Conservation (phyloP, 2,888 invertebrate species). For the Apamea crenata region DNA sequence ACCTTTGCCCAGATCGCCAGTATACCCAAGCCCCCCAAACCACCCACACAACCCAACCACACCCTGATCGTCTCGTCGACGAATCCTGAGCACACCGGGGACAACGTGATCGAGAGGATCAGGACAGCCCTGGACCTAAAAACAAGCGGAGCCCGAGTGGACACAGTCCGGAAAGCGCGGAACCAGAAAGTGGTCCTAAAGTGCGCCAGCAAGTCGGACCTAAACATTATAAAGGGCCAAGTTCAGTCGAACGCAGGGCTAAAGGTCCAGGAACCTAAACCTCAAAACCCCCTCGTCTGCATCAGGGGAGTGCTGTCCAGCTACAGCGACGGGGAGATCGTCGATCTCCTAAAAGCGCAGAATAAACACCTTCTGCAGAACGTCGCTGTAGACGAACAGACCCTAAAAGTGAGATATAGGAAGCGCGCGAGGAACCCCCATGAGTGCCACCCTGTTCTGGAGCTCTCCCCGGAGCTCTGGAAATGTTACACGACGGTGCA, state of each 20-base stretch:
- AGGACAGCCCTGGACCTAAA: too few species aligned
- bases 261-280: background rate
- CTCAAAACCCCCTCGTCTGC: background rate
- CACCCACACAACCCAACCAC: background rate
- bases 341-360: background rate
- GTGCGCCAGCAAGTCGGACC: background rate
- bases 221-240: background rate
- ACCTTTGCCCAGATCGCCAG: constrained; percentile 8
- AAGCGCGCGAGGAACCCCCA: constrained; percentile 3
- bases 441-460: background rate
- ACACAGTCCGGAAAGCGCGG: too few species aligned
- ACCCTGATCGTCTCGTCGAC: background rate
- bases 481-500: background rate
- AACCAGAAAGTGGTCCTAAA: too few species aligned
- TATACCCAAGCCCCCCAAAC: background rate
- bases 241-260: background rate
- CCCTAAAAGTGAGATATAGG: background rate
- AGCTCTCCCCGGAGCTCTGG: background rate
- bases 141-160: too few species aligned
- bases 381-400: background rate
- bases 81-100: too few species aligned
- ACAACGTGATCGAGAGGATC: too few species aligned
- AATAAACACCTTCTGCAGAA: background rate
- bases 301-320: background rate
- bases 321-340: background rate